Percentiles rank a stretch among this genome's conserved stretches.
Conservation (phyloP, 64 coral and sea anemone genomes). For the Porites australiensis region DNA sequence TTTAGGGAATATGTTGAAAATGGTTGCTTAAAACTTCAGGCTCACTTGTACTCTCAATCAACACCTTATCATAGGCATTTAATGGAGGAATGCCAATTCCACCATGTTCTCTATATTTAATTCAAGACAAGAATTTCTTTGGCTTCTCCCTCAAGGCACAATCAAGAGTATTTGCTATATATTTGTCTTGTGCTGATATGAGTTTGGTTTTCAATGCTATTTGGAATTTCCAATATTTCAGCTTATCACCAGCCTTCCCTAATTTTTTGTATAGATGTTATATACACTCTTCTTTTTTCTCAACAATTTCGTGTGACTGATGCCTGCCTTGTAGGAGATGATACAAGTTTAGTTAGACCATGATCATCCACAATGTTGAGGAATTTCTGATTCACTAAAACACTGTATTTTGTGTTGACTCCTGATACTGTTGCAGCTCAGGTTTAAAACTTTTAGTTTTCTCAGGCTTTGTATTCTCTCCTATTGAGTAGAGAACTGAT, state of each 20-base stretch:
- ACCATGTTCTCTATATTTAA: slow-evolving; percentile 64
- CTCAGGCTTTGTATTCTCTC: slow-evolving; percentile 25
- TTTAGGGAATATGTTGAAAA: slow-evolving; percentile 72
- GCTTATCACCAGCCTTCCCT: slow-evolving; percentile 11
- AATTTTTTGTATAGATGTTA: slow-evolving; percentile 1
- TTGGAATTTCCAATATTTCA: slow-evolving; percentile 71
- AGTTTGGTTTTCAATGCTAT: slow-evolving; percentile 48
- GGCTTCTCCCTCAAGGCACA: slow-evolving; percentile 42
- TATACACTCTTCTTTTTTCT: slow-evolving; percentile 65
- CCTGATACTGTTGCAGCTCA: slow-evolving; percentile 75
- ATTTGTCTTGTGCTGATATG: slow-evolving; percentile 55
- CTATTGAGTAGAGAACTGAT: background rate
- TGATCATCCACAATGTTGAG: background rate
- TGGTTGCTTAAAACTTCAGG: slow-evolving; percentile 58
- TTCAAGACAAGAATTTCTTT: slow-evolving; percentile 79
- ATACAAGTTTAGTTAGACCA: slow-evolving; percentile 18
- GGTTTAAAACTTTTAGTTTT: slow-evolving; percentile 58
- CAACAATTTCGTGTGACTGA: slow-evolving; percentile 28
- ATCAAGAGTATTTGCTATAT: slow-evolving; percentile 49
- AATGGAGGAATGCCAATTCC: slow-evolving; percentile 61
- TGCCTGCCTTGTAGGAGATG: background rate
- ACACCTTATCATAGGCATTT: slow-evolving; percentile 32
- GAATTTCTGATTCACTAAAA: slow-evolving; percentile 44
- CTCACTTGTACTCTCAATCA: slow-evolving; percentile 51
- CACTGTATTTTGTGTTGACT: slow-evolving; percentile 68